Evolutionary conservation across 2,113 vertebrate genomes (phyloP).

Genomic region (Nestor notabilis): DNA sequence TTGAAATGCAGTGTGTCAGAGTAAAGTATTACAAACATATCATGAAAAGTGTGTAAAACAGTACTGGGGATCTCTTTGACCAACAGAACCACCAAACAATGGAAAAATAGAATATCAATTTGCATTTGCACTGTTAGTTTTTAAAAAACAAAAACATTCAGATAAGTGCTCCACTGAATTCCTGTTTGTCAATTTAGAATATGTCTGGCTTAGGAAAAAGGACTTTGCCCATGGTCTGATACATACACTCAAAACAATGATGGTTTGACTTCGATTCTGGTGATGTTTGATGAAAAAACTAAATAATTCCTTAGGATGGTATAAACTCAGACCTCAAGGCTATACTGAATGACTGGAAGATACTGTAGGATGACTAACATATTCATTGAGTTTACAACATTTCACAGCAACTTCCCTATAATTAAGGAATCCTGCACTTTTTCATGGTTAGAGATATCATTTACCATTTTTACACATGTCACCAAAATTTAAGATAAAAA

Average conservation of each 20-base stretch:
- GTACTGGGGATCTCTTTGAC: background rate
- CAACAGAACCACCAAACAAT: background rate
- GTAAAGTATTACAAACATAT: background rate
- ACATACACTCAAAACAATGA: background rate
- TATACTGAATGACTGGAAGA: background rate
- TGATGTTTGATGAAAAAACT: background rate
- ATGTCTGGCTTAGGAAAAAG: background rate
- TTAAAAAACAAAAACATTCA: background rate
- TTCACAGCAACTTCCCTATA: background rate
- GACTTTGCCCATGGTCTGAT: background rate
- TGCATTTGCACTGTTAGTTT: background rate
- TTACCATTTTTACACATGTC: background rate
- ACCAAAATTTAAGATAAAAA: background rate
- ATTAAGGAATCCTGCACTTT: background rate
- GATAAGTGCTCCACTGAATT: background rate
- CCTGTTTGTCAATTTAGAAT: background rate
- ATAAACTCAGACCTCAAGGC: background rate
- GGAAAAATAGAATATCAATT: background rate
- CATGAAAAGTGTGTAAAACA: background rate
- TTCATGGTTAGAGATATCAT: background rate
- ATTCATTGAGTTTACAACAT: background rate
- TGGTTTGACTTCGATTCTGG: background rate
- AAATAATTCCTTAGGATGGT: background rate
- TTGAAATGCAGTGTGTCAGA: background rate
- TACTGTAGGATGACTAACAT: background rate